Evolutionary conservation across 2,797 vertebrate species (phyloP).

Genomic region (Brachyrhaphis roseni): DNA sequence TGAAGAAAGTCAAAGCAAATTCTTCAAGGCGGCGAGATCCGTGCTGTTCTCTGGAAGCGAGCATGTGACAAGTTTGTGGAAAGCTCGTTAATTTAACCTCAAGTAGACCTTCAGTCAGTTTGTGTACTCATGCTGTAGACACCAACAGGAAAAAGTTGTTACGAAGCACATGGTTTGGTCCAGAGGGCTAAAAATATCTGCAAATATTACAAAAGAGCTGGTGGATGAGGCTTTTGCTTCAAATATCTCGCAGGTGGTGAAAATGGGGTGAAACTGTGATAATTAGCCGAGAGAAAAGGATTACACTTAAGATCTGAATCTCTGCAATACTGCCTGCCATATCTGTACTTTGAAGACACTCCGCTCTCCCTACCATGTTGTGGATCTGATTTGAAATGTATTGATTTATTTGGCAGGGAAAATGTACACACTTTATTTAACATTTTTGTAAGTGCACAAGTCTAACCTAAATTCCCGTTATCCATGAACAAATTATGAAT

Average conservation of each 20-base stretch:
- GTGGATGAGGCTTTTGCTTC: not conserved
- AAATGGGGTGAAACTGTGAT: not conserved
- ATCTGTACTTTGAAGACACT: not conserved
- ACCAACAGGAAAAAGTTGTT: not conserved
- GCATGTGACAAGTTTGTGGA: constrained; percentile 5
- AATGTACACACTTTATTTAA: too few species aligned
- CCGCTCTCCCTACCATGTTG: not conserved
- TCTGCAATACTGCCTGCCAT: not conserved
- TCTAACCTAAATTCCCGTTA: too few species aligned
- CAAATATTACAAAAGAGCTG: constrained; percentile 2
- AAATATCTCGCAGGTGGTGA: not conserved
- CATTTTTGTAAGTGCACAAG: too few species aligned
- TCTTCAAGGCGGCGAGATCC: not conserved
- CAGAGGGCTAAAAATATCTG: constrained; percentile 3
- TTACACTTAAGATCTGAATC: constrained; percentile 17
- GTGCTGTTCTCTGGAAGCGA: not conserved
- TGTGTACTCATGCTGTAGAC: not conserved
- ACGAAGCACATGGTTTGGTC: constrained; percentile 2
- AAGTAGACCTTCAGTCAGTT: constrained; percentile 12
- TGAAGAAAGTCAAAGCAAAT: constrained; percentile 6
- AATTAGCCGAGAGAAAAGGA: not conserved
- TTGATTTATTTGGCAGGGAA: too few species aligned
- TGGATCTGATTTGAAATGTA: not conserved
- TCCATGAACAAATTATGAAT: too few species aligned
- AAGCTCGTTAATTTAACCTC: constrained; percentile 15